Percentiles rank a stretch among this genome's conserved stretches.
Evolutionary conservation across 2,888 invertebrate genomes (phyloP).

Genomic region (Erebia ligea): DNA sequence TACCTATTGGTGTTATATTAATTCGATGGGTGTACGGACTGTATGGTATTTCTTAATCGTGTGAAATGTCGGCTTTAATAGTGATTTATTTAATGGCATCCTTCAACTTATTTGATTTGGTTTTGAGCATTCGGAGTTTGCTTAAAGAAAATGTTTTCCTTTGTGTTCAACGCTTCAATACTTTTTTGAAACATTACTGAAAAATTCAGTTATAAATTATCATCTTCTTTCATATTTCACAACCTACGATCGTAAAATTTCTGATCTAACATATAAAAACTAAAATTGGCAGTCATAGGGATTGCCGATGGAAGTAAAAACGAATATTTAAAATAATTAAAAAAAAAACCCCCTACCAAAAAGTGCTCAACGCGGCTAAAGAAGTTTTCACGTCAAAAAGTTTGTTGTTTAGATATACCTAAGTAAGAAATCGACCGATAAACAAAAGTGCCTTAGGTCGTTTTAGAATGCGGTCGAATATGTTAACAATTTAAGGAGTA

Average conservation of each 20-base stretch:
- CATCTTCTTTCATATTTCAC: no score
- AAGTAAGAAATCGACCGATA: background rate
- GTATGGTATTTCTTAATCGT: conserved; percentile 59
- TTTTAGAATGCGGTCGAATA: conserved; percentile 34
- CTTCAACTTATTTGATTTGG: background rate
- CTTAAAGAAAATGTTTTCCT: no score
- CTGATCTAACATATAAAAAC: no score
- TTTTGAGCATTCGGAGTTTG: no score
- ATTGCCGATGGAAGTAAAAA: no score
- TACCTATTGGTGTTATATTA: conserved; percentile 67
- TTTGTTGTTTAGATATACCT: background rate
- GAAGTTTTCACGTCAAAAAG: background rate
- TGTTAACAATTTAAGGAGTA: conserved; percentile 60
- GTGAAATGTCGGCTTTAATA: conserved; percentile 78
- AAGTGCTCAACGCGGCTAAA: no score
- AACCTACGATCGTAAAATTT: no score
- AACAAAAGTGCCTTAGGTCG: conserved; percentile 26
- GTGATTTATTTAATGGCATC: conserved; percentile 62
- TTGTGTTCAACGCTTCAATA: background rate
- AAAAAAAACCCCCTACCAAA: no score
- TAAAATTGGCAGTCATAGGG: no score
- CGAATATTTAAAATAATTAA: no score
- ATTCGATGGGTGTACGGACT: conserved; percentile 51
- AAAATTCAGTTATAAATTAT: no score
- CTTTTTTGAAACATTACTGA: background rate